Base-by-base conservation (phyloP, 1,140 invertebrate species). In the Oryzaephilus surinamensis region DNA sequence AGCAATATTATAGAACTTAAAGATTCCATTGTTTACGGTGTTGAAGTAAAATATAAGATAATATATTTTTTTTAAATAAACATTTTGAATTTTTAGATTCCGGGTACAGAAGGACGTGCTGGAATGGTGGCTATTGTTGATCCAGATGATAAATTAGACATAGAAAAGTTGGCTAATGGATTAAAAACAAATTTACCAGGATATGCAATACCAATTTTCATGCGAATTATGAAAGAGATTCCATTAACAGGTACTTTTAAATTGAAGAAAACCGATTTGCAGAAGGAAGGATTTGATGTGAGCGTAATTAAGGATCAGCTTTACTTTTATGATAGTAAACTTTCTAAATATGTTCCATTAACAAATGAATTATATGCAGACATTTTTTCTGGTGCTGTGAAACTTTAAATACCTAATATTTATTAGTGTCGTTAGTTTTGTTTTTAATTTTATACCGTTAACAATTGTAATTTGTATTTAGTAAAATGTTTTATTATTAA, bases 51-150 rank as follows among this genome's bases (percentile, higher is more conserved):
- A 35, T 5, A 8, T 4, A 20, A 8, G n/a, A n/a, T 20, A 5
- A 4, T 20, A 8, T 4, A 20, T 20, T 20, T 4, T 20, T 20
- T 20, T 20, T 20, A 20, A 5, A 4, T 5, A 24, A 27, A 11
- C 2, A 21, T 15, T 38, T 32, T 41, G 13, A 12, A n/a, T 51
- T 59, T 60, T 10, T 55, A 85, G 82, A 69, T 86, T 45, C 77
- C 79, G 44, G 76, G 84, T 42, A 66, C 74, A 18, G 95, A 99
- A 71, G 95, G 95, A 5, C 79, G 77, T 62, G 92, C 91, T 31
- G 95, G 95, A 13, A 98, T 98, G 95, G 90, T 79, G 8, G 85
- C 91, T 10, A 88, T 98, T 48, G 77, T 86, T 3, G 88, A 92
- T 59, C 71, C 75, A 2, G 63, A 77, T 1, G 66, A 70, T 12